These are phyloP conservation scores for Hydra vulgaris DNA, from an alignment of 30 jellyfish, hydroid and myxozoan species.

Conservation along the genomic window DNA sequence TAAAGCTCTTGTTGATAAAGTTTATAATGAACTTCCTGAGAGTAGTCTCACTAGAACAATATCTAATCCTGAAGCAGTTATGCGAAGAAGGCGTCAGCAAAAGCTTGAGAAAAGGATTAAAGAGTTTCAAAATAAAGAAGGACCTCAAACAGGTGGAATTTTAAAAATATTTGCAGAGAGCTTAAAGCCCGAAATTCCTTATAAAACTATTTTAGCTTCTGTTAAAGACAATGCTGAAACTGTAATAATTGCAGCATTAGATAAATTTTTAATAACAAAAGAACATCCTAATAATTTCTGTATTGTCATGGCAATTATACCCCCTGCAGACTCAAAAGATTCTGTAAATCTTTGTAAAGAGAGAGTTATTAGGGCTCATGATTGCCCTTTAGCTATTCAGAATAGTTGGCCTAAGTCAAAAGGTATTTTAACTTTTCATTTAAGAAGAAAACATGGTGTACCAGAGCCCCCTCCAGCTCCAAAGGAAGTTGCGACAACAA, in stretches of 20 bases:
- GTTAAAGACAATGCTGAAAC: conserved; percentile 61
- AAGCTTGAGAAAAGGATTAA: conserved; percentile 72
- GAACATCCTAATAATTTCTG: conserved; percentile 76
- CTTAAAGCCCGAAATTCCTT: conserved; percentile 89
- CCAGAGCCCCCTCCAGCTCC: conserved; percentile 26
- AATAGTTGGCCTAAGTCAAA: conserved; percentile 94
- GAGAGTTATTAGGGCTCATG: conserved; percentile 58
- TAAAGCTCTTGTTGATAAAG: conserved; percentile 50
- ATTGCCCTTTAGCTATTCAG: conserved; percentile 90
- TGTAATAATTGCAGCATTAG: conserved; percentile 86
- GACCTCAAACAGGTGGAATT: conserved; percentile 91
- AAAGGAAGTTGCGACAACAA: background rate
- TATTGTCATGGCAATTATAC: conserved; percentile 87
- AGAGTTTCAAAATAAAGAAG: conserved; percentile 59
- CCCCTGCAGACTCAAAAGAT: conserved; percentile 75
- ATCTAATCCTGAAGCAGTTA: conserved; percentile 89
- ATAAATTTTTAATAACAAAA: conserved; percentile 68
- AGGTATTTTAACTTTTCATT: conserved; percentile 80
- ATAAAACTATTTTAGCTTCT: conserved; percentile 86
- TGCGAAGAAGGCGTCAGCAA: conserved; percentile 89
- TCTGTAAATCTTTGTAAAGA: conserved; percentile 61
- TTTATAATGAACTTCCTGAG: conserved; percentile 79
- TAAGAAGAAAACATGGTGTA: conserved; percentile 49
- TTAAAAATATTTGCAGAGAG: conserved; percentile 92
- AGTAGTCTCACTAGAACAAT: conserved; percentile 76